A percentile compares a stretch with the other conserved stretches of the same genome.
phyloP scores from a whole-genome alignment of 2,113 vertebrate genomes.

The Egretta garzetta region DNA sequence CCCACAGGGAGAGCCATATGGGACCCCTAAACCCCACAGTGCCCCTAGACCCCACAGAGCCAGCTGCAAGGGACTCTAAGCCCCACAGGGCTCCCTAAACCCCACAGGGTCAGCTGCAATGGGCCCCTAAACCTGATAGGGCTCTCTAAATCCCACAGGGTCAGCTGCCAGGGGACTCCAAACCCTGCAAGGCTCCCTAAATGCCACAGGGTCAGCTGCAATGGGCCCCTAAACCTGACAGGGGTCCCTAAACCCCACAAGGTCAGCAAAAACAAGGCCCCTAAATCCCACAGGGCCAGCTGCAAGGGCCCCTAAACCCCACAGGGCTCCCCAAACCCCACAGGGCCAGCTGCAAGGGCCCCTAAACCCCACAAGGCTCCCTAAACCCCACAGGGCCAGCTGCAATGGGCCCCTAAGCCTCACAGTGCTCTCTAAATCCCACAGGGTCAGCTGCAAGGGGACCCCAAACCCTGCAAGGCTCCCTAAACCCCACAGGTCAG shows the following conservation, averaged over 20 bases:
- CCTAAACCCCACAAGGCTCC: background rate
- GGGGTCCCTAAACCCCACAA: too few species aligned
- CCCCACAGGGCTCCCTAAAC: background rate
- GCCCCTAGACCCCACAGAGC: too few species aligned
- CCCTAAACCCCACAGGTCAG: background rate
- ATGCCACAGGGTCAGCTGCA: too few species aligned
- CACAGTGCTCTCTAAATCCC: too few species aligned
- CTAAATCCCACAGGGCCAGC: background rate
- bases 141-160: too few species aligned
- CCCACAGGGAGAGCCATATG: background rate
- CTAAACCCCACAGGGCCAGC: too few species aligned
- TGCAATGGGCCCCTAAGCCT: too few species aligned
- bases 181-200: background rate
- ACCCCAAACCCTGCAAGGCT: background rate
- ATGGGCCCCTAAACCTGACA: background rate
- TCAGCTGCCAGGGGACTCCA: too few species aligned
- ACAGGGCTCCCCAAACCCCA: too few species aligned
- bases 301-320: too few species aligned
- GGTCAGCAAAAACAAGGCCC: too few species aligned
- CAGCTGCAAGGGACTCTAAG: too few species aligned
- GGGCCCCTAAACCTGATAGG: background rate
- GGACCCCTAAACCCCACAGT: background rate
- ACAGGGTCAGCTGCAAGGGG: background rate
- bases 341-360: background rate
- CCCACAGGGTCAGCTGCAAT: fast-evolving